Evolutionary conservation across 2,888 invertebrate species (phyloP).

Genomic region (Orchesellides sinensis): DNA sequence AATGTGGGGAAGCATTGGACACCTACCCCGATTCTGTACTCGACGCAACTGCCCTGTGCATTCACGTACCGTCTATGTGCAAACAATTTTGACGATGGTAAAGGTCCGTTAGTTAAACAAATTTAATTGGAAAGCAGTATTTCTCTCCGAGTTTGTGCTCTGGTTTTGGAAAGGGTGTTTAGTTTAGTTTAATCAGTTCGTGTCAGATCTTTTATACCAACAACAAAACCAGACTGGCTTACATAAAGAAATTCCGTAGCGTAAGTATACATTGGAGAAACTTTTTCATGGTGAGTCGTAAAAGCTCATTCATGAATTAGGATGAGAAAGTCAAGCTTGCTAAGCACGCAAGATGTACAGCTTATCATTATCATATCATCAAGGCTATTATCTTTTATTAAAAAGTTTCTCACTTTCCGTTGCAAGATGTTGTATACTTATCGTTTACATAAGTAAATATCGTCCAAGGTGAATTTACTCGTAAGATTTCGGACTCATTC

Average conservation of each 20-base stretch:
- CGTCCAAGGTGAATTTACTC: too few relatives aligned
- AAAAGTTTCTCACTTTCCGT: too few relatives aligned
- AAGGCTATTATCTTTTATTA: too few relatives aligned
- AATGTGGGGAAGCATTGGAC: constrained; percentile 50
- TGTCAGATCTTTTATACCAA: constrained; percentile 10
- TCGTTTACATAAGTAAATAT: too few relatives aligned
- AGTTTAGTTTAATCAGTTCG: not conserved
- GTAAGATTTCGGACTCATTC: too few relatives aligned
- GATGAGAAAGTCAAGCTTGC: too few relatives aligned
- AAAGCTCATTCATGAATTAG: too few relatives aligned
- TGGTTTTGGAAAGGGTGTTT: not conserved
- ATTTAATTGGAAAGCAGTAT: not conserved
- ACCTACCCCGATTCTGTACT: constrained; percentile 43
- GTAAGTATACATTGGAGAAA: constrained; percentile 44
- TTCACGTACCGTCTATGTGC: constrained; percentile 52
- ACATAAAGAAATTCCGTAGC: constrained; percentile 40
- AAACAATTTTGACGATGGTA: constrained; percentile 57
- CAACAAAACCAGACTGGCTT: constrained; percentile 19
- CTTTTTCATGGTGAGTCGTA: constrained; percentile 65
- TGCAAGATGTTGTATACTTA: too few relatives aligned
- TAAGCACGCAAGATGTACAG: too few relatives aligned
- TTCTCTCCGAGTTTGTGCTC: not conserved
- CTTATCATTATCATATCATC: too few relatives aligned
- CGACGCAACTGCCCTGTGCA: constrained; percentile 59
- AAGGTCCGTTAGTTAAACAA: constrained; percentile 7